phyloP scores from a whole-genome alignment of 2,113 vertebrate genomes.

The Pterophyllum scalare region DNA sequence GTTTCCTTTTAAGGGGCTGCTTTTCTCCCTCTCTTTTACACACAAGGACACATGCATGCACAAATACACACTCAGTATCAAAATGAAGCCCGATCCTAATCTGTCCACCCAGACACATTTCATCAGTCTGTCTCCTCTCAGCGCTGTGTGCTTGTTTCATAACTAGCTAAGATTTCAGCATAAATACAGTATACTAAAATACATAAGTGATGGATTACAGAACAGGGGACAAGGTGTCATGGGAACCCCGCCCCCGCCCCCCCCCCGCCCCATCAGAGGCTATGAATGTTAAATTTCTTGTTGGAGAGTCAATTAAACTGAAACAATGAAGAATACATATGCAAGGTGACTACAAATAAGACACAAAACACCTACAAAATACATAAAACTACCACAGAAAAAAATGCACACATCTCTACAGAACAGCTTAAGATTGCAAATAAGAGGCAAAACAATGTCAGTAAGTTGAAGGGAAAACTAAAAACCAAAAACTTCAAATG shows the following conservation, averaged over 20 bases:
- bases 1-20: constrained; percentile 41
- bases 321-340: neutral
- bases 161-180: too few relatives aligned
- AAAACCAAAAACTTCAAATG: neutral
- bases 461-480: neutral
- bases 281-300: neutral
- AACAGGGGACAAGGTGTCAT: neutral
- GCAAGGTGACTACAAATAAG: neutral
- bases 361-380: neutral
- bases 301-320: neutral
- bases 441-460: neutral
- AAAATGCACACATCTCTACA: neutral
- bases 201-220: neutral
- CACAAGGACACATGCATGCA: neutral
- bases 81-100: constrained; percentile 41
- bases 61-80: constrained; percentile 15
- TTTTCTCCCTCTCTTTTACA: neutral
- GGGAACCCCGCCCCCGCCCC: too few relatives aligned
- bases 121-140: constrained; percentile 21
- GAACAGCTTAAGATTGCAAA: neutral
- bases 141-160: neutral
- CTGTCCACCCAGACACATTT: constrained; percentile 13
- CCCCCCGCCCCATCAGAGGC: neutral
- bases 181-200: too few relatives aligned
- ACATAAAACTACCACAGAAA: neutral